phyloP scores from a whole-genome alignment of 2,888 invertebrate genomes.

The Lamellibrachia columna region DNA sequence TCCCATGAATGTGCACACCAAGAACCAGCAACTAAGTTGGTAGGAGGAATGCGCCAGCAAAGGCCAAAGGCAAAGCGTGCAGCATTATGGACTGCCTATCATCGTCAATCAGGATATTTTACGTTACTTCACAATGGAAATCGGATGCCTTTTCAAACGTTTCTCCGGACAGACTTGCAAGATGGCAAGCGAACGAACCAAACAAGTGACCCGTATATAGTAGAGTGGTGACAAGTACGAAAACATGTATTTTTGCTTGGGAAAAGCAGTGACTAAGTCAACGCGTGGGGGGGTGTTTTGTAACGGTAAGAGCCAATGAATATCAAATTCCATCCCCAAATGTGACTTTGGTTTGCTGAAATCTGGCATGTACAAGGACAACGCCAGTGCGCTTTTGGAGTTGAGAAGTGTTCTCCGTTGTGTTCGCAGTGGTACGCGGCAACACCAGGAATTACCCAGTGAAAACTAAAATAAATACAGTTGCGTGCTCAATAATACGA shows the following conservation, averaged over 20 bases:
- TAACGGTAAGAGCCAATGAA: conserved; percentile 59
- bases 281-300: conserved; percentile 54
- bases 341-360: conserved; percentile 25
- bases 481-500: conserved; percentile 60
- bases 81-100: conserved; percentile 5
- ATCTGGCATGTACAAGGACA: background rate
- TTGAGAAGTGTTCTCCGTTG: conserved; percentile 31
- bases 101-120: background rate
- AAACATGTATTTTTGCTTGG: background rate
- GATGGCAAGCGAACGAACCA: background rate
- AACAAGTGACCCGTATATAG: background rate
- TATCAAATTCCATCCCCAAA: conserved; percentile 35
- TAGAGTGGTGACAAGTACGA: background rate
- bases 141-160: background rate
- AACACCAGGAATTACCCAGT: conserved; percentile 41
- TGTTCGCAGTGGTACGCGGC: conserved; percentile 36
- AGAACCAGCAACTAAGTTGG: background rate
- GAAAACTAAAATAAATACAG: conserved; percentile 54
- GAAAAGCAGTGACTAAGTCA: background rate
- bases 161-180: background rate
- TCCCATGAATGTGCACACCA: background rate
- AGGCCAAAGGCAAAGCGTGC: background rate
- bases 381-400: conserved; percentile 27
- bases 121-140: background rate
- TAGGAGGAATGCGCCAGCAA: background rate